A percentile compares a stretch with the other conserved stretches of the same genome.
These are phyloP conservation scores for Saccostrea echinata DNA, from an alignment of 1,140 invertebrate genomes.

Conservation along the genomic window DNA sequence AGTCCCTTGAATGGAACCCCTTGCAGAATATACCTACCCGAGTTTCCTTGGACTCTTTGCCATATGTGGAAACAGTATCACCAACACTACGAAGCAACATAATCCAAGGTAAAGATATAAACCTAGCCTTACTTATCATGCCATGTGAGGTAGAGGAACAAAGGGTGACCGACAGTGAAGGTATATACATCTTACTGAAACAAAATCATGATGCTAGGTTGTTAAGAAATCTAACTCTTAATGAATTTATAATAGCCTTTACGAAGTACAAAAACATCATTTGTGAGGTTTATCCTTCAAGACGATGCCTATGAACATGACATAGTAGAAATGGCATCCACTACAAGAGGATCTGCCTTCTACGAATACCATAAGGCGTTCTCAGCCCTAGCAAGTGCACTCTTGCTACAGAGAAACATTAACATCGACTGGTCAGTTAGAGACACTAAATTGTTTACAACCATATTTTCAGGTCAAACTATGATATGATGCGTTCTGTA, in stretches of 20 bases:
- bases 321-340: slow-evolving; percentile 49
- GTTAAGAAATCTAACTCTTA: too few species aligned
- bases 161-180: neutral
- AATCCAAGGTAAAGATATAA: neutral
- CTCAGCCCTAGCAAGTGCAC: slow-evolving; percentile 35
- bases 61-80: neutral
- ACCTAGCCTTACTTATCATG: neutral
- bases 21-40: too few species aligned
- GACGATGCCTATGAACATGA: slow-evolving; percentile 45
- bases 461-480: too few species aligned
- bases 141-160: too few species aligned
- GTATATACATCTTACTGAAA: neutral
- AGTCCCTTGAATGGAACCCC: too few species aligned
- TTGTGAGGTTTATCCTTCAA: slow-evolving; percentile 41
- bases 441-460: too few species aligned
- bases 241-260: neutral
- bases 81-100: neutral
- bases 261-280: slow-evolving; percentile 56
- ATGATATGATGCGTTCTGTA: too few species aligned
- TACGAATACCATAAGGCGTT: slow-evolving; percentile 53
- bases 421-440: too few species aligned
- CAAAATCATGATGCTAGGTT: too few species aligned
- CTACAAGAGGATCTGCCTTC: neutral
- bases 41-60: neutral
- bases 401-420: slow-evolving; percentile 31